These are phyloP conservation scores for Sylvicola cinctus DNA, from an alignment of 2,888 invertebrate genomes.

Conservation along the genomic window DNA sequence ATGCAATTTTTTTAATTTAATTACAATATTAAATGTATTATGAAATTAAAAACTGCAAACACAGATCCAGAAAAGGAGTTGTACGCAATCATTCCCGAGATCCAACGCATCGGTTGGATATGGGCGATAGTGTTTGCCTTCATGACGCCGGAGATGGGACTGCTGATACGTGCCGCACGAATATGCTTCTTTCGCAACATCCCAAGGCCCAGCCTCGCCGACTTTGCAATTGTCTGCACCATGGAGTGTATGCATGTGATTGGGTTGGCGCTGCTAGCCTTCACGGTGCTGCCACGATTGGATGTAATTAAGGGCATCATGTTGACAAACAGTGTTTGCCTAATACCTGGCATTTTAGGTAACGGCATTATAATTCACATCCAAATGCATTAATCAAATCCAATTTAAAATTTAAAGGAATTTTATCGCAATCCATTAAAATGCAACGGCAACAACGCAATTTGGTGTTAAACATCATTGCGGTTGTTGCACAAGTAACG, in stretches of 20 bases:
- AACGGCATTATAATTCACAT: conserved; percentile 17
- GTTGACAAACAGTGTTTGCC: conserved; percentile 65
- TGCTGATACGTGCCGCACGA: conserved; percentile 45
- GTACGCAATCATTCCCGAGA: conserved; percentile 34
- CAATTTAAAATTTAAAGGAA: too few relatives aligned
- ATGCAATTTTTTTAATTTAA: conserved; percentile 1
- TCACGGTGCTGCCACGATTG: conserved; percentile 55
- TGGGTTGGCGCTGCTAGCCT: conserved; percentile 55
- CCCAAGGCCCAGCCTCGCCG: conserved; percentile 30
- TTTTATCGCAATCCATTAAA: conserved; percentile 4
- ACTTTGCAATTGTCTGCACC: conserved; percentile 33
- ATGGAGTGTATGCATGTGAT: conserved; percentile 58
- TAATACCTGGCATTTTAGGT: conserved; percentile 60
- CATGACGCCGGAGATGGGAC: conserved; percentile 52
- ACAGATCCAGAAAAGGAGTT: conserved; percentile 40
- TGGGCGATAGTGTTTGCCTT: conserved; percentile 62
- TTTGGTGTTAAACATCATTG: conserved; percentile 32
- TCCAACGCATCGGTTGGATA: conserved; percentile 53
- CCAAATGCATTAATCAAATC: background rate
- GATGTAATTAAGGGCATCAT: conserved; percentile 67
- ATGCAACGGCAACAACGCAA: conserved; percentile 20
- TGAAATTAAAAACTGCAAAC: conserved; percentile 10
- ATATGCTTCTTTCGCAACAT: conserved; percentile 54
- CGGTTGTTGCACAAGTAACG: conserved; percentile 40
- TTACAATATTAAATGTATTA: background rate